Evolutionary conservation across 2,888 invertebrate genomes (phyloP).

Genomic region (Drosophila setosimentum): DNA sequence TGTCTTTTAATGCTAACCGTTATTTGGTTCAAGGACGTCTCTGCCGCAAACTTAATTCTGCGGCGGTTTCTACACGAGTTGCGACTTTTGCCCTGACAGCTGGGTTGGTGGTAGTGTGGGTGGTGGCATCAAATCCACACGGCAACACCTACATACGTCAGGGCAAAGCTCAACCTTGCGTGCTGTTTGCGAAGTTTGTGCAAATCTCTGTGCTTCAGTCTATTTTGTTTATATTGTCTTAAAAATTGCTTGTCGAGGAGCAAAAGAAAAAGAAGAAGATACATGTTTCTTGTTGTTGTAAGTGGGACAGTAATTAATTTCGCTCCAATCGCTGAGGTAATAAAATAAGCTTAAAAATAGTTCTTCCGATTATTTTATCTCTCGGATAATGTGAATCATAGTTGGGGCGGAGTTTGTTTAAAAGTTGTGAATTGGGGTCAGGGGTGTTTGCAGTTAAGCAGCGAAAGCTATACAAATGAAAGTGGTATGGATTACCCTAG

Average conservation of each 20-base stretch:
- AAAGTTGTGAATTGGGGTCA: slow-evolving; percentile 66
- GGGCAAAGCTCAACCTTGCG: slow-evolving; percentile 57
- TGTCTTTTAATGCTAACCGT: slow-evolving; percentile 36
- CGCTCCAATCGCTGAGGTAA: slow-evolving; percentile 42
- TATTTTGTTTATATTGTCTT: slow-evolving; percentile 71
- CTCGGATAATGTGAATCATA: slow-evolving; percentile 30
- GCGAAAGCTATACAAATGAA: slow-evolving; percentile 37
- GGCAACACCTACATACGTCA: slow-evolving; percentile 69
- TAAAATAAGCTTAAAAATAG: slow-evolving; percentile 47
- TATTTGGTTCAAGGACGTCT: slow-evolving; percentile 76
- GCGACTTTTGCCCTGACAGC: slow-evolving; percentile 42
- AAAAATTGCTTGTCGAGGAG: slow-evolving; percentile 37
- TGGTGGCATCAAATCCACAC: slow-evolving; percentile 38
- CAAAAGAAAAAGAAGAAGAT: slow-evolving; percentile 4
- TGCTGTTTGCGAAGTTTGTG: slow-evolving; percentile 53
- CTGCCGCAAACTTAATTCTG: slow-evolving; percentile 74
- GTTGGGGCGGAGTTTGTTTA: slow-evolving; percentile 46
- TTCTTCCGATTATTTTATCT: slow-evolving; percentile 37
- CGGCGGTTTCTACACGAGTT: slow-evolving; percentile 59
- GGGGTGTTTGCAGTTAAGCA: slow-evolving; percentile 35
- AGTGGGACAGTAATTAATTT: slow-evolving; percentile 73
- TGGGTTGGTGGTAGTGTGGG: slow-evolving; percentile 9
- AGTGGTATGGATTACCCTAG: slow-evolving; percentile 24
- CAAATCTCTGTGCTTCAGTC: slow-evolving; percentile 42
- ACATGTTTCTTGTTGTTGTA: slow-evolving; percentile 32